Percentiles rank a stretch among this genome's conserved stretches.
Evolutionary conservation across 2,888 invertebrate species (phyloP).

Genomic region (Lasioglossum marginatum): DNA sequence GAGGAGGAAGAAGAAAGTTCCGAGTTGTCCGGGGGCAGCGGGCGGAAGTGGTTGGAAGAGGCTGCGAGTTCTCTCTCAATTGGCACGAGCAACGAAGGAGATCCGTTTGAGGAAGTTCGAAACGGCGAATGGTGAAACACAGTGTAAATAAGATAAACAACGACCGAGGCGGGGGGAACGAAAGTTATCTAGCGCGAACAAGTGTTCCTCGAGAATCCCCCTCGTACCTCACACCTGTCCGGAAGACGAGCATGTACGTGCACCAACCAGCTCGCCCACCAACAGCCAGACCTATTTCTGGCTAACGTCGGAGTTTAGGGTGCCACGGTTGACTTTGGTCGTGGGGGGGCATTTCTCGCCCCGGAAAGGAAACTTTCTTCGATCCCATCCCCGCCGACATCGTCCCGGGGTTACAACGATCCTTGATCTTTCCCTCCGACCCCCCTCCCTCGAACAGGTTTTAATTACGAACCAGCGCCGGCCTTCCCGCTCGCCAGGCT

Average conservation of each 20-base stretch:
- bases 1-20: slow-evolving; percentile 52
- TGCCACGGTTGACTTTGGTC: slow-evolving; percentile 46
- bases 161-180: slow-evolving; percentile 8
- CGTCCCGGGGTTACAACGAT: slow-evolving; percentile 57
- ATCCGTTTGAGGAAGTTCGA: slow-evolving; percentile 35
- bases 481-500: slow-evolving; percentile 28
- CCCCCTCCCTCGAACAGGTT: slow-evolving; percentile 48
- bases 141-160: slow-evolving; percentile 50
- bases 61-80: slow-evolving; percentile 12
- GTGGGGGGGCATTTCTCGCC: slow-evolving; percentile 33
- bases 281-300: slow-evolving; percentile 58
- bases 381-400: slow-evolving; percentile 48
- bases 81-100: not conserved
- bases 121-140: slow-evolving; percentile 37
- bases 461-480: slow-evolving; percentile 53
- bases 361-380: slow-evolving; percentile 50
- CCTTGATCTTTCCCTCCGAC: slow-evolving; percentile 32
- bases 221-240: slow-evolving; percentile 36
- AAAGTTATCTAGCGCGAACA: slow-evolving; percentile 54
- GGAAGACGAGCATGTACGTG: not conserved
- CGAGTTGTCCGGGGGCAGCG: not conserved
- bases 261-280: slow-evolving; percentile 14
- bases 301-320: slow-evolving; percentile 54
- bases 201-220: slow-evolving; percentile 41
- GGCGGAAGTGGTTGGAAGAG: not conserved